A percentile compares a stretch with the other conserved stretches of the same genome.
Conservation (phyloP, 2,113 vertebrate genomes). For the Rhodinocichla rosea region DNA sequence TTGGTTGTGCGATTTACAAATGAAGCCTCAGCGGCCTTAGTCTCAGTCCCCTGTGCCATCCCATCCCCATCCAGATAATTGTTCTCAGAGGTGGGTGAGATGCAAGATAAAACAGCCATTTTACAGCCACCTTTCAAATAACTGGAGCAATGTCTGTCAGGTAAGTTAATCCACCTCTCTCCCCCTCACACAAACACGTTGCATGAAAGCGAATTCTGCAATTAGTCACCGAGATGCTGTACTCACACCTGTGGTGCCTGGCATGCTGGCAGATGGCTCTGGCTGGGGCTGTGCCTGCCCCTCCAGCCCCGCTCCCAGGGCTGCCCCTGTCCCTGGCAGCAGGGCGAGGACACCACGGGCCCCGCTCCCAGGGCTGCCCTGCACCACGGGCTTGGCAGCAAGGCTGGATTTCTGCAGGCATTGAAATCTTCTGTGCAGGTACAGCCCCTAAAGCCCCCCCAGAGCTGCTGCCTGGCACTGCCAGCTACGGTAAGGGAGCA, state of each 20-base stretch:
- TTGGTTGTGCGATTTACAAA: not conserved
- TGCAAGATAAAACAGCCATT: slow-evolving; percentile 11
- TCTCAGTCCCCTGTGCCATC: not conserved
- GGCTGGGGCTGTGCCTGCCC: not conserved
- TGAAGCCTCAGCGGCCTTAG: not conserved
- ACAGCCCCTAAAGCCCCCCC: not conserved
- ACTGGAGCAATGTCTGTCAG: slow-evolving; percentile 40
- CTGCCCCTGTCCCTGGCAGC: not conserved
- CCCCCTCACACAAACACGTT: not conserved
- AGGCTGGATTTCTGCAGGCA: not conserved
- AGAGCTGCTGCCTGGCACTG: not conserved
- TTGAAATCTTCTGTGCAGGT: not conserved
- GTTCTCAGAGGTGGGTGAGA: slow-evolving; percentile 31
- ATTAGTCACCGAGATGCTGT: slow-evolving; percentile 17
- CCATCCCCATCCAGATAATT: not conserved
- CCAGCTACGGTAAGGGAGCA: fast-evolving
- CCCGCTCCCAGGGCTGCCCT: fast-evolving
- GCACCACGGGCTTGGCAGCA: not conserved
- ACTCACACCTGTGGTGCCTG: not conserved
- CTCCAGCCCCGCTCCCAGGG: too few species aligned
- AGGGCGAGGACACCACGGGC: not conserved
- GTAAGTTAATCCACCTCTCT: slow-evolving; percentile 42
- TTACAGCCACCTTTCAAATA: slow-evolving; percentile 23
- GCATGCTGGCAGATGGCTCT: slow-evolving; percentile 20
- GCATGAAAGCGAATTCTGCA: slow-evolving; percentile 40